Conservation (phyloP, 1,140 invertebrate genomes). For the Temnothorax nylanderi region DNA sequence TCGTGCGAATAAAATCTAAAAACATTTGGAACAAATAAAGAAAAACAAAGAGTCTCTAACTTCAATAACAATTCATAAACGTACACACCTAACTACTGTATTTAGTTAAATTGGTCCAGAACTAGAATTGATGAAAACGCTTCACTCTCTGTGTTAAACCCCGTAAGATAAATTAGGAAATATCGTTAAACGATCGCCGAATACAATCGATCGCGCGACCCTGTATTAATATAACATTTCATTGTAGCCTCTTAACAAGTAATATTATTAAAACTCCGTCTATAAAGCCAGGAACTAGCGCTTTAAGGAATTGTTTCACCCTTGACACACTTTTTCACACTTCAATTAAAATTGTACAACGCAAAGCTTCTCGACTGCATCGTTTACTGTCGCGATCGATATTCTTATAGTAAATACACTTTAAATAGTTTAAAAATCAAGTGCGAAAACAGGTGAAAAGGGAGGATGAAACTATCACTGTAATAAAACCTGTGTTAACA, state of each 20-base stretch:
- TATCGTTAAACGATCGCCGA: slow-evolving; percentile 53
- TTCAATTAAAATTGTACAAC: slow-evolving; percentile 61
- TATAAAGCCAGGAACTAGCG: slow-evolving; percentile 71
- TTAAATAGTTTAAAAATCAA: slow-evolving; percentile 40
- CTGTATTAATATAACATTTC: slow-evolving; percentile 64
- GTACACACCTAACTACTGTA: slow-evolving; percentile 65
- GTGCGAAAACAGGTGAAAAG: slow-evolving; percentile 57
- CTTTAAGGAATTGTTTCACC: slow-evolving; percentile 63
- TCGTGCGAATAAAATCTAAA: slow-evolving; percentile 79
- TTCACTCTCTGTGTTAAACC: slow-evolving; percentile 57
- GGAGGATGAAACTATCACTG: slow-evolving; percentile 44
- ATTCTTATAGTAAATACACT: slow-evolving; percentile 45
- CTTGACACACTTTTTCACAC: slow-evolving; percentile 41
- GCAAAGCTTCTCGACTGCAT: slow-evolving; percentile 55
- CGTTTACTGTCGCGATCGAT: slow-evolving; percentile 15
- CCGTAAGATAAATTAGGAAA: slow-evolving; percentile 62
- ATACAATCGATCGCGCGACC: slow-evolving; percentile 63
- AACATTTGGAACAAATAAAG: slow-evolving; percentile 70
- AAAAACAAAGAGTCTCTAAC: slow-evolving; percentile 66
- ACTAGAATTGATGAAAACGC: slow-evolving; percentile 63
- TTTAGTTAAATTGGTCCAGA: slow-evolving; percentile 64
- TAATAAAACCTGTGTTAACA: slow-evolving; percentile 47
- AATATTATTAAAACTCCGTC: slow-evolving; percentile 54
- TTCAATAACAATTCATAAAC: slow-evolving; percentile 71
- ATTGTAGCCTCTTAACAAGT: slow-evolving; percentile 68